A percentile compares a stretch with the other conserved stretches of the same genome.
phyloP scores from a whole-genome alignment of 2,113 vertebrate genomes.

The Galeopterus variegatus region DNA sequence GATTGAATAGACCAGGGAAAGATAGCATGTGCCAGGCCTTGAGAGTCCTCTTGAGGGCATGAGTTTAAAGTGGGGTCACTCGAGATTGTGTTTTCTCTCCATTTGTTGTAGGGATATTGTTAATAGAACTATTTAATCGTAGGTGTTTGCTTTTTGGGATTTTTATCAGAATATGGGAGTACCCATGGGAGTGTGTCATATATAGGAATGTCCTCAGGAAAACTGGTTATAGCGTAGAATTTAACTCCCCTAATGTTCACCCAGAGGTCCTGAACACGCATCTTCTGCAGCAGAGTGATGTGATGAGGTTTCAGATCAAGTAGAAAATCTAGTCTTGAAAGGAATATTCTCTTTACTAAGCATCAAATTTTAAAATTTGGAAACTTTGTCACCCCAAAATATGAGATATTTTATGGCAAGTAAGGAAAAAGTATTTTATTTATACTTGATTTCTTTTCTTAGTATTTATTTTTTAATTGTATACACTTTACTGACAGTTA shows the following conservation, averaged over 20 bases:
- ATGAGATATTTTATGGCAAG: background rate
- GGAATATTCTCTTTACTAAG: background rate
- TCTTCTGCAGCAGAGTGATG: background rate
- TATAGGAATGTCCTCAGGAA: background rate
- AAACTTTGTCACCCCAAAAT: background rate
- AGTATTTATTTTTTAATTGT: conserved; percentile 55
- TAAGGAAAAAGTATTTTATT: conserved; percentile 43
- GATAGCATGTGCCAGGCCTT: background rate
- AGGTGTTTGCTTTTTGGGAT: background rate
- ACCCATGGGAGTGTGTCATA: background rate
- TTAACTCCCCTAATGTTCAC: background rate
- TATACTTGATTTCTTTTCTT: conserved; percentile 28
- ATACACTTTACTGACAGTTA: background rate
- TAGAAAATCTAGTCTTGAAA: background rate
- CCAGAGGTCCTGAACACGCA: accelerated
- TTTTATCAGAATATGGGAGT: background rate
- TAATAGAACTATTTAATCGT: background rate
- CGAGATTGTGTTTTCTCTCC: background rate
- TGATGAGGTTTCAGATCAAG: background rate
- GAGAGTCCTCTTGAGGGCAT: background rate
- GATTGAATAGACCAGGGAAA: background rate
- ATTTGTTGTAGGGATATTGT: background rate
- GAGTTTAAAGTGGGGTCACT: background rate
- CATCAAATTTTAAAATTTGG: conserved; percentile 15
- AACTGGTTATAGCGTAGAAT: background rate